Evolutionary conservation across 2,888 invertebrate species (phyloP).

Genomic region (Tipula lateralis): DNA sequence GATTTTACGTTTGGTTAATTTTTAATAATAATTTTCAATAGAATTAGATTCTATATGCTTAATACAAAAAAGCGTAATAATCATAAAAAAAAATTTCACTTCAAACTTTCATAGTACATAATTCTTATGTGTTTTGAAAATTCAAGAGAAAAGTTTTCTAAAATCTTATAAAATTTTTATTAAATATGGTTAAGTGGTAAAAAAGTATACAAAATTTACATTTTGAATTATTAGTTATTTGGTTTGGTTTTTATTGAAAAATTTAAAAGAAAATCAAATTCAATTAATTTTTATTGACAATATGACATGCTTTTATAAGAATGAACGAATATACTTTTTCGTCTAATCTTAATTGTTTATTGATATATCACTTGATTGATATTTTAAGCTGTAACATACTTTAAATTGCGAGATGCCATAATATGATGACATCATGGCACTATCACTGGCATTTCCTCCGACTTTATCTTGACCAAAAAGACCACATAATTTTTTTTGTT

Average conservation of each 20-base stretch:
- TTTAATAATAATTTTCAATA: constrained; percentile 24
- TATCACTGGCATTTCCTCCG: too few relatives aligned
- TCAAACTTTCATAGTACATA: background rate
- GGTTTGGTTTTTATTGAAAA: background rate
- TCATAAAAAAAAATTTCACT: background rate
- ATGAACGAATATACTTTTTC: background rate
- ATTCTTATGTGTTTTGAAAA: background rate
- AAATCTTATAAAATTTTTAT: background rate
- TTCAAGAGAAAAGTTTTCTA: background rate
- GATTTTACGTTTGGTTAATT: background rate
- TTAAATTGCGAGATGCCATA: too few relatives aligned
- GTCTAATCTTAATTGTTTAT: too few relatives aligned
- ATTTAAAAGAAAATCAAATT: background rate
- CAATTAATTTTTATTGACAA: background rate
- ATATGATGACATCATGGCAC: too few relatives aligned
- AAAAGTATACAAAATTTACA: background rate
- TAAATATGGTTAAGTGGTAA: background rate
- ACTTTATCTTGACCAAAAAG: too few relatives aligned
- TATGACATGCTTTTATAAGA: background rate
- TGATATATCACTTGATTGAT: too few relatives aligned
- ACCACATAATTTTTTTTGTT: too few relatives aligned
- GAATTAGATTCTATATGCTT: constrained; percentile 3
- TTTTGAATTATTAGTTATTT: background rate
- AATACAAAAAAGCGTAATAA: constrained; percentile 4
- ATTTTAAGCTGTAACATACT: too few relatives aligned